Base-by-base conservation (phyloP, 92 coral and sea anemone species). In the Paragorgia papillata region DNA sequence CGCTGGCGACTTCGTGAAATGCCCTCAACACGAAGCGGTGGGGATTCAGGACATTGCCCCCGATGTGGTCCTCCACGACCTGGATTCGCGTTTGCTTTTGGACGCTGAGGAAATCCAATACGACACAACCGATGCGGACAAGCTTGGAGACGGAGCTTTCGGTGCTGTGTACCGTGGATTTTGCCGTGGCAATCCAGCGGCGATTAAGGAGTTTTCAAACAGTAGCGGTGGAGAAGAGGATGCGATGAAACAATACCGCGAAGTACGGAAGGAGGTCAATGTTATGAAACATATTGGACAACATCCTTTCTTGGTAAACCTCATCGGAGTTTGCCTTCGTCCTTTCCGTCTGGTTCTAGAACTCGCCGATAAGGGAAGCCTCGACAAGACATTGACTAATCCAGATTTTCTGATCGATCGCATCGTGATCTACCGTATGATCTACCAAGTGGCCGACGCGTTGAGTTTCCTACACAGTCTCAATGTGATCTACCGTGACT, bases 361-460 rank as follows among this genome's bases (percentile, higher is more conserved):
- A 67, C 94, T 93, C 20, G 97, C 97, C 0, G 91, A 88, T 62
- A 84, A 88, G 27, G 97, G 97, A 8, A 89, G 88, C 32, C 87
- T 93, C 60, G 85, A 86, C 32, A 87, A 87, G 21, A 80, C 90
- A 0, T 77, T 90, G 75, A 50, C 75, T 33, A 57, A 70, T 15
- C 69, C 74, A 17, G 70, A 85, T 5, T 84, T 57, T 39, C 81
- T 77, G 1, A 74, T 93, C 31, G 84, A 89, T 41, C 85, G 97
- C 32, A 69, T 93, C 10, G 88, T 88, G 24, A 82, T 88, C 33
- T 93, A 76, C 62, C 97, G 97, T 26, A 74, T 93, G 35, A 92
- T 96, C 0, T 90, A 88, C 65, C 96, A 93, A 82, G 85, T 93
- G 40, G 97, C 97, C 1, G 97, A 93, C 26, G 97, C 97, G 13